These are phyloP conservation scores for Loris lydekkerianus DNA, from an alignment of 2,797 vertebrate species.

Conservation along the genomic window DNA sequence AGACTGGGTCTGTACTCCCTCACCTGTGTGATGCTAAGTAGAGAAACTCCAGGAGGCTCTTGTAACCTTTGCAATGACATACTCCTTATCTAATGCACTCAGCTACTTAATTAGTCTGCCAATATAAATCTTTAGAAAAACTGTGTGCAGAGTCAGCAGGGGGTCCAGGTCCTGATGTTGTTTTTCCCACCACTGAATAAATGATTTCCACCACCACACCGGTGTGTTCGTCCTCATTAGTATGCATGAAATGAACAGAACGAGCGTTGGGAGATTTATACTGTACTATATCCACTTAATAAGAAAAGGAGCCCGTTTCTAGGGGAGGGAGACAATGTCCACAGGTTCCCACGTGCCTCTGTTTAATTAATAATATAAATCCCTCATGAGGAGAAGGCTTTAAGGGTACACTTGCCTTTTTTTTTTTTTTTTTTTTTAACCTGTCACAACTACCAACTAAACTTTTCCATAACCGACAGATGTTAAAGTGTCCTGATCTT, in stretches of 20 bases:
- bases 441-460: constrained; percentile 81
- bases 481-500: constrained; percentile 66
- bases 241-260: constrained; percentile 86
- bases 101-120: constrained; percentile 87
- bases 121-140: constrained; percentile 87
- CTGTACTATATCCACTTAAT: constrained; percentile 84
- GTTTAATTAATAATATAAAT: constrained; percentile 85
- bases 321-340: constrained; percentile 70
- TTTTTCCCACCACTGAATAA: constrained; percentile 86
- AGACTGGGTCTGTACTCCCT: constrained; percentile 76
- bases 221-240: constrained; percentile 84
- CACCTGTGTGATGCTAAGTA: constrained; percentile 76
- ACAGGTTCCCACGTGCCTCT: constrained; percentile 79
- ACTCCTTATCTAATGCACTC: constrained; percentile 85
- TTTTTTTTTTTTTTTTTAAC: constrained; percentile 83
- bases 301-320: constrained; percentile 80
- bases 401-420: constrained; percentile 78
- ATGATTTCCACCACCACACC: constrained; percentile 82
- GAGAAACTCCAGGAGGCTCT: constrained; percentile 82
- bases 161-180: constrained; percentile 82
- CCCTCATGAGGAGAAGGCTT: constrained; percentile 68
- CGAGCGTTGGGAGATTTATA: constrained; percentile 85
- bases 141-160: constrained; percentile 87
- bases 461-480: constrained; percentile 66
- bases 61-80: constrained; percentile 81